Evolutionary conservation across 2,797 vertebrate genomes (phyloP).

Genomic region (Austrolebias charrua): DNA sequence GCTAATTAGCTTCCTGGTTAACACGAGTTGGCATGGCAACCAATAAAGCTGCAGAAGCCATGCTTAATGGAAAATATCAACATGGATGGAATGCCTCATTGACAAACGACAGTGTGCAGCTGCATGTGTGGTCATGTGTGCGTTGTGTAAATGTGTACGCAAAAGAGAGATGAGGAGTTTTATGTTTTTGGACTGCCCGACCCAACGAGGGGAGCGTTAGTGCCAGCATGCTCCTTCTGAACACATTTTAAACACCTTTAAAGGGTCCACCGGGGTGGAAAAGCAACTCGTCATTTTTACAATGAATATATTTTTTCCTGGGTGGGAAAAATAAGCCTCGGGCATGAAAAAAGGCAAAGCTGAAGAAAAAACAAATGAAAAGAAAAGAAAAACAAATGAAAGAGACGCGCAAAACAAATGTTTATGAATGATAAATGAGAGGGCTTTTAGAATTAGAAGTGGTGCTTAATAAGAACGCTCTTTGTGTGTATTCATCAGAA

Average conservation of each 20-base stretch:
- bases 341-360: neutral
- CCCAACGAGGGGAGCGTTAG: slow-evolving; percentile 34
- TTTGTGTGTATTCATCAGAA: slow-evolving; percentile 50
- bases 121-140: slow-evolving; percentile 18
- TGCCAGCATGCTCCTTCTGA: neutral
- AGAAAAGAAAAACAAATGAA: slow-evolving; percentile 49
- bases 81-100: slow-evolving; percentile 26
- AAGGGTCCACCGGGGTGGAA: slow-evolving; percentile 41
- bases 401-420: slow-evolving; percentile 56
- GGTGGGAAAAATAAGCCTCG: slow-evolving; percentile 34
- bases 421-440: slow-evolving; percentile 68
- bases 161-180: slow-evolving; percentile 29
- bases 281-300: slow-evolving; percentile 5
- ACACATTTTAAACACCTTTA: slow-evolving; percentile 53
- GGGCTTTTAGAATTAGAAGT: slow-evolving; percentile 48
- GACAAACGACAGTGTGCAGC: slow-evolving; percentile 42
- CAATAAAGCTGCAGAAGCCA: slow-evolving; percentile 37
- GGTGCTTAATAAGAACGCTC: slow-evolving; percentile 54
- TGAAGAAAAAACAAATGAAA: slow-evolving; percentile 27
- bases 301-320: slow-evolving; percentile 40
- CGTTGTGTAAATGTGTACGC: slow-evolving; percentile 29
- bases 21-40: slow-evolving; percentile 53
- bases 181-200: slow-evolving; percentile 30
- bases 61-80: slow-evolving; percentile 46
- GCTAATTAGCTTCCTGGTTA: slow-evolving; percentile 60